Percentiles rank a stretch among this genome's conserved stretches.
Evolutionary conservation across 2,888 invertebrate genomes (phyloP).

Genomic region (Acleris holmiana): DNA sequence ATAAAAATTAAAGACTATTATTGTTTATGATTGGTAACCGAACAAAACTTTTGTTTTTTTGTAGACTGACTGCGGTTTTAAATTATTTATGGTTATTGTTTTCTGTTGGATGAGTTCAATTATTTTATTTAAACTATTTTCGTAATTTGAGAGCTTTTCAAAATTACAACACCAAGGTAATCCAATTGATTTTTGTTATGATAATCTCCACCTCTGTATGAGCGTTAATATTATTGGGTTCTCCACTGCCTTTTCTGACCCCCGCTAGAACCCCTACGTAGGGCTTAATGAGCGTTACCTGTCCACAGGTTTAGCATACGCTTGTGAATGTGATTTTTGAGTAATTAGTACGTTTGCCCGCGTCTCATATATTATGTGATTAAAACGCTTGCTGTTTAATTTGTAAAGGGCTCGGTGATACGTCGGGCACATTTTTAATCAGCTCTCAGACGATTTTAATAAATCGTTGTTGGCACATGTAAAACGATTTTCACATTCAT

Average conservation of each 20-base stretch:
- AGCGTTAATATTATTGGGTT: no score
- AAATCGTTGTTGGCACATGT: conserved; percentile 16
- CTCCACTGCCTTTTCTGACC: conserved; percentile 10
- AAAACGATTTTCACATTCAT: neutral
- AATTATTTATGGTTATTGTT: no score
- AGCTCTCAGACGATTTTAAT: conserved; percentile 36
- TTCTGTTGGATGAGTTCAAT: no score
- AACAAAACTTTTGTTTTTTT: no score
- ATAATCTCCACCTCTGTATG: no score
- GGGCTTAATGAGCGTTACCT: conserved; percentile 66
- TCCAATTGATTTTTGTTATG: no score
- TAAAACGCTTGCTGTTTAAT: conserved; percentile 61
- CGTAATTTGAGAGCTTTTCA: no score
- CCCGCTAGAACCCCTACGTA: conserved; percentile 42
- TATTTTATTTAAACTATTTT: no score
- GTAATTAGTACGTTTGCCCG: conserved; percentile 70
- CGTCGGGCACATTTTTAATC: conserved; percentile 44
- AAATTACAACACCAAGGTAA: no score
- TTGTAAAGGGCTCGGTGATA: conserved; percentile 53
- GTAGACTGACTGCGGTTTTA: no score
- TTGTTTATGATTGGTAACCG: no score
- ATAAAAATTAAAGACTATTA: no score
- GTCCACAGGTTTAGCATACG: conserved; percentile 57
- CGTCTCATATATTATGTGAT: conserved; percentile 60
- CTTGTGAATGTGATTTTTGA: conserved; percentile 69